These are phyloP conservation scores for Lagria hirta DNA, from an alignment of 2,888 invertebrate species.

Conservation along the genomic window DNA sequence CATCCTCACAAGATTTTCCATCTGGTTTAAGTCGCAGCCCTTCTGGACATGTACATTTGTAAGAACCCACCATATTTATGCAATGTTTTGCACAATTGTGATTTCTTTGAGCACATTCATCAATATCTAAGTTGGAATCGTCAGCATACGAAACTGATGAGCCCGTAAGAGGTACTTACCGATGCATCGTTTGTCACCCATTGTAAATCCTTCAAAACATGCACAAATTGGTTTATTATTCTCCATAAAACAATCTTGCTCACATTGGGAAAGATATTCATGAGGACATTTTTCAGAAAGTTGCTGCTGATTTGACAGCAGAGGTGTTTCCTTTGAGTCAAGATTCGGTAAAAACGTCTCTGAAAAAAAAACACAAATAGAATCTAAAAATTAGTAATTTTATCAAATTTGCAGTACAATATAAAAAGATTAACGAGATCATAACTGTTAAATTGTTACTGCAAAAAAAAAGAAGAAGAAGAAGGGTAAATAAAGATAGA, in stretches of 20 bases:
- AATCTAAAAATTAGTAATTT: slow-evolving; percentile 3
- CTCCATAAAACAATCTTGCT: slow-evolving; percentile 55
- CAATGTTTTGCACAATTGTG: slow-evolving; percentile 61
- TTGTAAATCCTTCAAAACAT: slow-evolving; percentile 42
- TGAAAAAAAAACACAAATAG: slow-evolving; percentile 17
- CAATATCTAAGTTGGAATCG: slow-evolving; percentile 54
- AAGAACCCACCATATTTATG: slow-evolving; percentile 60
- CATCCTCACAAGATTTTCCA: slow-evolving; percentile 53
- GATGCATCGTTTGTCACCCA: slow-evolving; percentile 35
- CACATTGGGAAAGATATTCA: slow-evolving; percentile 47
- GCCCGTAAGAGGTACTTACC: slow-evolving; percentile 29
- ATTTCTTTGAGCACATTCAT: slow-evolving; percentile 59
- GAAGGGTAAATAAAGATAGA: no score
- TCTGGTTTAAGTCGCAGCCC: slow-evolving; percentile 55
- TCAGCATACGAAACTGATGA: neutral
- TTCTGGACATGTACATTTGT: slow-evolving; percentile 58
- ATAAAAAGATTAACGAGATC: no score
- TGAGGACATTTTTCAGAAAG: slow-evolving; percentile 30
- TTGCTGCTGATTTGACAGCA: slow-evolving; percentile 14
- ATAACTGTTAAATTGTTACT: no score
- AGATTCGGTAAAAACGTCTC: slow-evolving; percentile 28
- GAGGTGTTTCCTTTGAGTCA: slow-evolving; percentile 21
- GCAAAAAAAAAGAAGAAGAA: no score
- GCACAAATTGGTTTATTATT: slow-evolving; percentile 42
- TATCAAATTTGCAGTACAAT: no score